Base-by-base conservation (phyloP, 2,888 invertebrate genomes). In the Physocephala rufipes region DNA sequence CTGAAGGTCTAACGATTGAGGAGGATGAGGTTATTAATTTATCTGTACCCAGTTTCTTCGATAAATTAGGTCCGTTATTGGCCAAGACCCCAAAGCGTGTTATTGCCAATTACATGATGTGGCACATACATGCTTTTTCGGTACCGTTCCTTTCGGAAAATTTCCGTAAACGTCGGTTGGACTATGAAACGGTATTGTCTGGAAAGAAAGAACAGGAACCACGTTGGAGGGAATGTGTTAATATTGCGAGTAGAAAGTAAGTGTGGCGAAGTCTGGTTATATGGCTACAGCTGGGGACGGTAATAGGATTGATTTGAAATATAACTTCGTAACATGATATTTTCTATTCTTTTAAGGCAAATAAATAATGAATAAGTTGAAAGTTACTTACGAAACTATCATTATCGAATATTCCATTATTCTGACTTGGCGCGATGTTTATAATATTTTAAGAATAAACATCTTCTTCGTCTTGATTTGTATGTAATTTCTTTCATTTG, bases 171-270 rank as follows among this genome's bases (percentile, higher is more conserved):
- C 88, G 95, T 0, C 95, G 95, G 82, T 87, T 95, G 66, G 89
- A 91, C 49, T 96, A 94, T 85, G 91, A 92, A 67, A 93, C 94
- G 0, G 91, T 91, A 0, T 87, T 96, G 9, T 93, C 93, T 7
- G 96, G 96, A 0, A 91, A 92, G 83, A 93, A 94, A 0, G 95
- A 95, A 82, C 88, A 94, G 70, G 94, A 95, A 83, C 91, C 95
- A 58, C 89, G 96, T 19, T 96, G 96, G 96, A 95, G 95, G 87
- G 95, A 96, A 83, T 96, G 96, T 82, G 91, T 94, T 26, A 94
- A 94, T 77, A 91, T 93, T 15, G 90, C 92, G 30, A 90, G 93
- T 74, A 91, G 91, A 80, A 93, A 92, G 93, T 92, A 85, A 77
- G 21, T 21, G 21, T 21, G 21, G 53, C n/a, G 19, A 24, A 2